phyloP scores from a whole-genome alignment of 2,888 invertebrate species.

The Macrosoma leucophasiata region DNA sequence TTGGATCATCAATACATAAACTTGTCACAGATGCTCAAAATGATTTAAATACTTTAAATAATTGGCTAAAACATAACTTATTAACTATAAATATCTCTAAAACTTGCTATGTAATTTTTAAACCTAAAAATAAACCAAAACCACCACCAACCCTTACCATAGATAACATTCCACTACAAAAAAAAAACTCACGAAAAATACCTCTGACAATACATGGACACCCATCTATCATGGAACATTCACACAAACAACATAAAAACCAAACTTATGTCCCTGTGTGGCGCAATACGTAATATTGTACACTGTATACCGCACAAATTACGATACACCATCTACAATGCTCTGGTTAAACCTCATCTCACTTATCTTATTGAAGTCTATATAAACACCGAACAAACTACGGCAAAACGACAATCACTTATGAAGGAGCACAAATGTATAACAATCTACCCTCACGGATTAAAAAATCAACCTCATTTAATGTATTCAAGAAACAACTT shows the following conservation, averaged over 20 bases:
- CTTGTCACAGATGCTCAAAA: slow-evolving; percentile 6
- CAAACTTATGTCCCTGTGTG: not conserved
- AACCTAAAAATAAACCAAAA: slow-evolving; percentile 10
- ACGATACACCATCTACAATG: slow-evolving; percentile 6
- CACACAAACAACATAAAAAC: slow-evolving; percentile 1
- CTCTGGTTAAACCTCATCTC: slow-evolving; percentile 1
- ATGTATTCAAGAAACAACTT: no score
- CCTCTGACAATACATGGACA: slow-evolving; percentile 1
- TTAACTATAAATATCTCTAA: slow-evolving; percentile 13
- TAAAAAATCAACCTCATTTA: no score
- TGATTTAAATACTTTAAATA: slow-evolving; percentile 6
- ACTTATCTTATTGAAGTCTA: slow-evolving; percentile 2
- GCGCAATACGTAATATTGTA: slow-evolving; percentile 1
- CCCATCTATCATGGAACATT: slow-evolving; percentile 1
- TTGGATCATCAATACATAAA: slow-evolving; percentile 3
- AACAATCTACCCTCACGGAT: no score
- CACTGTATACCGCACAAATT: slow-evolving; percentile 1
- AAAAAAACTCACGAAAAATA: slow-evolving; percentile 1
- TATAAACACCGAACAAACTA: not conserved
- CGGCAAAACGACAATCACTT: no score
- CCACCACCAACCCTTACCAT: slow-evolving; percentile 2
- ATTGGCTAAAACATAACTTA: slow-evolving; percentile 11
- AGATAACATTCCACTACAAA: slow-evolving; percentile 1
- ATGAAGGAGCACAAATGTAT: no score
- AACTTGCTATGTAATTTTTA: slow-evolving; percentile 10